A percentile compares a stretch with the other conserved stretches of the same genome.
phyloP scores from a whole-genome alignment of 2,113 vertebrate species.

The Macroglossus sobrinus region DNA sequence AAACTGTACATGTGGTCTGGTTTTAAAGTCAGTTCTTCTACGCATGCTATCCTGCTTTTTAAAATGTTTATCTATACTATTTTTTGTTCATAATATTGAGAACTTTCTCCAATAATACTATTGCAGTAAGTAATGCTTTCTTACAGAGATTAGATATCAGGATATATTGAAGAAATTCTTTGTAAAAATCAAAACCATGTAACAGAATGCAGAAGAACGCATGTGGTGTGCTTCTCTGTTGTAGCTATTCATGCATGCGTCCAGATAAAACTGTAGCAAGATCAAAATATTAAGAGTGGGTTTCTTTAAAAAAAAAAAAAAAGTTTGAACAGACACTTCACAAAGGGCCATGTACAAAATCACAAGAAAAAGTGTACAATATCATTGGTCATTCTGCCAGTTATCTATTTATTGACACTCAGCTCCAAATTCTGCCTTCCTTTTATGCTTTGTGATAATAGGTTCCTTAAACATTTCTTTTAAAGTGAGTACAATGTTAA shows the following conservation, averaged over 20 bases:
- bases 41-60: neutral
- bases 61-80: neutral
- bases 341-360: neutral
- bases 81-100: neutral
- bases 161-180: neutral
- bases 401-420: neutral
- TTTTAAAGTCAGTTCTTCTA: neutral
- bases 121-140: neutral
- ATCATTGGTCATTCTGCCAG: neutral
- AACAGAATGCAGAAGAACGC: neutral
- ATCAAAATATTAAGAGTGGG: neutral
- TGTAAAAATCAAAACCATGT: neutral
- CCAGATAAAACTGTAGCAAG: neutral
- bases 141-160: neutral
- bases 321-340: neutral
- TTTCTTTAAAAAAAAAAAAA: neutral
- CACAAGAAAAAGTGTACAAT: neutral
- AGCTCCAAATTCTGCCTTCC: neutral
- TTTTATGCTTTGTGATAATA: neutral
- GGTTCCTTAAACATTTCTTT: neutral
- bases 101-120: neutral
- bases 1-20: neutral
- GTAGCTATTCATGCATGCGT: neutral
- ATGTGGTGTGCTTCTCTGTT: neutral
- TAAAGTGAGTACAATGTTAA: neutral